Evolutionary conservation across 2,797 vertebrate species (phyloP), one percentile per base, ranked within the genome.

Genomic region (Macropus fuliginosus): DNA sequence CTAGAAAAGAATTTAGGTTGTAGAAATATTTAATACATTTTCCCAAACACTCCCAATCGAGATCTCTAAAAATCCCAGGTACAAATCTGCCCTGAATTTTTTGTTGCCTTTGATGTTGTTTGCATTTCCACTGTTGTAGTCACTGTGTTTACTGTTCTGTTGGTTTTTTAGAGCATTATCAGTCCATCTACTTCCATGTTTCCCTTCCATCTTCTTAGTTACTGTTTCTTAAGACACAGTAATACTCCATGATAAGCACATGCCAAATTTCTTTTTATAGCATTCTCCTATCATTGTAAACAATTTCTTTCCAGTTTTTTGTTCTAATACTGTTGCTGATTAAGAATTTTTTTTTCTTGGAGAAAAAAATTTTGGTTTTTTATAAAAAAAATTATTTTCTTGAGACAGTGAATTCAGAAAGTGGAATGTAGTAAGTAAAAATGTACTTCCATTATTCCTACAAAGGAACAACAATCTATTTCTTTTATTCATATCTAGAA

Each of bases 1-100:
- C 1, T 74, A 74, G n/a, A 74, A 74, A 40, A 96, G 34, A 97
- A 95, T 46, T 92, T 93, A 92, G 54, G 54, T n/a, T 90, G 0
- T 54, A 90, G 57, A 87, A 94, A 10, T 29, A 95, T 91, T 81
- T 93, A 91, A 93, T 87, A 92, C 40, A 93, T 52, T 28, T 62
- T 28, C 50, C 92, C 54, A 91, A 94, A 29, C 92, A 93, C 91
- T 40, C 28, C 97, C 90, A 96, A 74, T 0, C 31, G 12, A 91
- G 54, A 96, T 96, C 96, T 92, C 55, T 94, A 81, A 96, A 92
- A 55, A 93, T 0, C 21, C 46, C 29, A 96, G 28, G 94, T 54
- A 93, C 89, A 91, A 91, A 94, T 46, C 27, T 87, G 55, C 13
- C 34, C 40, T 46, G 40, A 87, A 87, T 27, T 87, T 46, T 87